These are phyloP conservation scores for Phrynosoma platyrhinos DNA, from an alignment of 2,113 vertebrate species.

Conservation along the genomic window DNA sequence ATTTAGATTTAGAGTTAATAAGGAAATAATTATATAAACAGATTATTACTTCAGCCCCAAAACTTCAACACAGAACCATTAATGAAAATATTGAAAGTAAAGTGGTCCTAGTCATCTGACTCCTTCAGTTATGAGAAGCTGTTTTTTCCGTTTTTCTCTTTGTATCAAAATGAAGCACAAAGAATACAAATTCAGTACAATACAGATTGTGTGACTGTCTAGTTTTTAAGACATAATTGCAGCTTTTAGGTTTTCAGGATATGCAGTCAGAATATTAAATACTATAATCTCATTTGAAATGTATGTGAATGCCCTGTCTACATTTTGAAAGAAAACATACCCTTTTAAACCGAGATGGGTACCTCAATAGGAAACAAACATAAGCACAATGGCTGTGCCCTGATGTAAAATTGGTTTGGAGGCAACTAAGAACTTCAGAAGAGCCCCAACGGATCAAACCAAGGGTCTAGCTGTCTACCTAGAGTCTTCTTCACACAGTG, in stretches of 20 bases:
- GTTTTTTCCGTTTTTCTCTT: background rate
- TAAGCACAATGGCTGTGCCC: too few relatives aligned
- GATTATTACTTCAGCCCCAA: background rate
- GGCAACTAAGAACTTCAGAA: too few relatives aligned
- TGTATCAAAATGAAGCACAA: background rate
- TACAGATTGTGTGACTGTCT: background rate
- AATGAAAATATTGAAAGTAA: background rate
- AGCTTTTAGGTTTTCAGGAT: background rate
- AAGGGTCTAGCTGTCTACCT: background rate
- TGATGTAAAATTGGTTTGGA: background rate
- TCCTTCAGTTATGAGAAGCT: background rate
- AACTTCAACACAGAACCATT: background rate
- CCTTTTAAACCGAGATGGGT: background rate
- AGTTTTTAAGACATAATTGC: background rate
- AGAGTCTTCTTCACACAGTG: background rate
- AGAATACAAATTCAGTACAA: background rate
- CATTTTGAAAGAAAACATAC: background rate
- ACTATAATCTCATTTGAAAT: background rate
- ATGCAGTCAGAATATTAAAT: background rate
- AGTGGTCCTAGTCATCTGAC: background rate
- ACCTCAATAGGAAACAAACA: background rate
- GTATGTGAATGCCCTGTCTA: background rate
- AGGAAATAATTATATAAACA: background rate
- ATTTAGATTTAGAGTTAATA: background rate
- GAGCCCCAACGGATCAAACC: too few relatives aligned